Conservation (phyloP, 2,797 vertebrate genomes). For the Tokudaia muenninki region DNA sequence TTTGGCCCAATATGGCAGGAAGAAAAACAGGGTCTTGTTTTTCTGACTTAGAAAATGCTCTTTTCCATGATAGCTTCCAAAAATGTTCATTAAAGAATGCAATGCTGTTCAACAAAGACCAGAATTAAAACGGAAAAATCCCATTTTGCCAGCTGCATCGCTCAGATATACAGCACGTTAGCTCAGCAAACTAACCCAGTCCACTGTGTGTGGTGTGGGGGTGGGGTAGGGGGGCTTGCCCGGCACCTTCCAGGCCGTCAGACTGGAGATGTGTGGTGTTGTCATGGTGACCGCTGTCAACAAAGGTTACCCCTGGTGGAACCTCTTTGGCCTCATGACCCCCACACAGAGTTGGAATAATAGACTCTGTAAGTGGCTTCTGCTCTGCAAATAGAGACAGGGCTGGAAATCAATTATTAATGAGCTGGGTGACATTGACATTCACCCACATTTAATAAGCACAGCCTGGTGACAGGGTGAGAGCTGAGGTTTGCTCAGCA, state of each 20-base stretch:
- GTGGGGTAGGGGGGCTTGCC: neutral
- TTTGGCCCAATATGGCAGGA: constrained; percentile 95
- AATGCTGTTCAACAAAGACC: constrained; percentile 78
- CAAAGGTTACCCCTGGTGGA: constrained; percentile 82
- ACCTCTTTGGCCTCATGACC: constrained; percentile 83
- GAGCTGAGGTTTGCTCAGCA: constrained; percentile 60
- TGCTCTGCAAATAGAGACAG: constrained; percentile 85
- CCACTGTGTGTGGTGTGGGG: neutral
- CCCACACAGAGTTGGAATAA: constrained; percentile 83
- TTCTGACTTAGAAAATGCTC: constrained; percentile 88
- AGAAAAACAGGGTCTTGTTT: constrained; percentile 88
- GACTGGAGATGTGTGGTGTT: constrained; percentile 77
- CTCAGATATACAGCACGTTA: neutral
- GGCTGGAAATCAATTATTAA: constrained; percentile 86
- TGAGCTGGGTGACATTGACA: constrained; percentile 85
- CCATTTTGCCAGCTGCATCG: constrained; percentile 81
- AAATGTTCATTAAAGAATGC: constrained; percentile 83
- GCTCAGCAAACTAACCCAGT: constrained; percentile 3
- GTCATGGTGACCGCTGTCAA: constrained; percentile 79
- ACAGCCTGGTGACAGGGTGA: constrained; percentile 71
- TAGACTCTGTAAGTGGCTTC: constrained; percentile 83
- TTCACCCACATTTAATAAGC: constrained; percentile 83
- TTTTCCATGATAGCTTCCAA: constrained; percentile 92
- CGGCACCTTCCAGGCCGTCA: constrained; percentile 1
- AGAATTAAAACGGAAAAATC: constrained; percentile 86